phyloP scores from a whole-genome alignment of 2,797 vertebrate species.

The Neosalanx taihuensis region DNA sequence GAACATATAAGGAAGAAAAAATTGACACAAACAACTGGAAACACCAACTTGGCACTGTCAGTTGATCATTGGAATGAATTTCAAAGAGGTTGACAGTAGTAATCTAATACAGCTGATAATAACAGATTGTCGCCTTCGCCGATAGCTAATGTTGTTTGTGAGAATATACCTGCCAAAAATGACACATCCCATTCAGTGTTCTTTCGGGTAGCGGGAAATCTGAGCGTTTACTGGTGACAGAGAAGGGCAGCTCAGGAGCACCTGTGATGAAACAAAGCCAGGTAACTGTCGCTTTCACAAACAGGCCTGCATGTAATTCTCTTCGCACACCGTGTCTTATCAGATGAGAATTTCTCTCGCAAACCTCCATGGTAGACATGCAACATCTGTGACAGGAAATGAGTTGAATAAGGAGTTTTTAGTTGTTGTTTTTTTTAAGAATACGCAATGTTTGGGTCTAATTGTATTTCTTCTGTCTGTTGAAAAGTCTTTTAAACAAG shows the following conservation, averaged over 20 bases:
- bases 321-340: neutral
- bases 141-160: slow-evolving; percentile 3
- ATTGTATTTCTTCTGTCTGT: too few species aligned
- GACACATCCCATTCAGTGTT: neutral
- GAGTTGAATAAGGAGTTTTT: neutral
- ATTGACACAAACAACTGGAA: neutral
- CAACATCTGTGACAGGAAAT: neutral
- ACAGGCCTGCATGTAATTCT: neutral
- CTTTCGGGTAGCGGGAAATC: neutral
- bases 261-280: neutral
- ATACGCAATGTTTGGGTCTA: too few species aligned
- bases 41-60: neutral
- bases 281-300: neutral
- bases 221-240: neutral
- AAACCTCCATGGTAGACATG: neutral
- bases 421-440: too few species aligned
- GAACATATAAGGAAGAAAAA: neutral
- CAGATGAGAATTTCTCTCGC: neutral
- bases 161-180: slow-evolving; percentile 1
- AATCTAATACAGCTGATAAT: slow-evolving; percentile 1
- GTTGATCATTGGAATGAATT: slow-evolving; percentile 2
- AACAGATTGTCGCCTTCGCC: neutral
- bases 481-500: too few species aligned
- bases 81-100: neutral
- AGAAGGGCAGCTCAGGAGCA: neutral